phyloP scores from a whole-genome alignment of 1,140 invertebrate genomes.

The Carposina sasakii region DNA sequence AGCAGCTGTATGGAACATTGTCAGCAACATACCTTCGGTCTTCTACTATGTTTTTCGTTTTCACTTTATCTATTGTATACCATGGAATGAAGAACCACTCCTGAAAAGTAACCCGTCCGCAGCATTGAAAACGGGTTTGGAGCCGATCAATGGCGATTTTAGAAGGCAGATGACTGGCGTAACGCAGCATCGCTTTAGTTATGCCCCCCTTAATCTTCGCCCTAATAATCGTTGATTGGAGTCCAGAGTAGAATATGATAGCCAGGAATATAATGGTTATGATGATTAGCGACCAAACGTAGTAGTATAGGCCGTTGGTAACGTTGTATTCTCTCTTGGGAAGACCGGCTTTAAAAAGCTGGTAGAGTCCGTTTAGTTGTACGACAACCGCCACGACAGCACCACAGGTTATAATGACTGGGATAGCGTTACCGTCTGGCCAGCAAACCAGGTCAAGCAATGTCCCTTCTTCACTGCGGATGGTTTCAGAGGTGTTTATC shows the following conservation, averaged over 20 bases:
- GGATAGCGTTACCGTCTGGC: conserved; percentile 56
- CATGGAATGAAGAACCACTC: conserved; percentile 55
- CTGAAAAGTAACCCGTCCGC: conserved; percentile 44
- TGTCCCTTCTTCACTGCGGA: conserved; percentile 58
- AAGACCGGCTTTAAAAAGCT: conserved; percentile 56
- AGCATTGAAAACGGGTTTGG: conserved; percentile 52
- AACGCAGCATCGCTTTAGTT: conserved; percentile 50
- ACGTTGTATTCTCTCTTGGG: conserved; percentile 52
- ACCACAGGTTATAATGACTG: conserved; percentile 45
- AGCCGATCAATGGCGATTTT: conserved; percentile 51
- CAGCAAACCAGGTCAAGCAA: conserved; percentile 53
- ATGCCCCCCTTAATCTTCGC: conserved; percentile 57
- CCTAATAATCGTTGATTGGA: conserved; percentile 60
- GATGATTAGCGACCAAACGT: conserved; percentile 48
- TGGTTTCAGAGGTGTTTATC: conserved; percentile 59
- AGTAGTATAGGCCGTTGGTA: conserved; percentile 40
- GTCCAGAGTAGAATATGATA: conserved; percentile 62
- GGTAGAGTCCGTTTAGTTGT: conserved; percentile 55
- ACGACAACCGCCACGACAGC: conserved; percentile 45
- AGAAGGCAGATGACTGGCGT: conserved; percentile 45
- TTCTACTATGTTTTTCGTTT: conserved; percentile 32
- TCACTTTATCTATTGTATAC: conserved; percentile 35
- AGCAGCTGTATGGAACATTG: conserved; percentile 62
- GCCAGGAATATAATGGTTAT: conserved; percentile 57
- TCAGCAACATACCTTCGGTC: conserved; percentile 50